Percentiles rank a stretch among this genome's conserved stretches.
Evolutionary conservation across 1,140 invertebrate species (phyloP).

Genomic region (Zaprionus kolodkinae): DNA sequence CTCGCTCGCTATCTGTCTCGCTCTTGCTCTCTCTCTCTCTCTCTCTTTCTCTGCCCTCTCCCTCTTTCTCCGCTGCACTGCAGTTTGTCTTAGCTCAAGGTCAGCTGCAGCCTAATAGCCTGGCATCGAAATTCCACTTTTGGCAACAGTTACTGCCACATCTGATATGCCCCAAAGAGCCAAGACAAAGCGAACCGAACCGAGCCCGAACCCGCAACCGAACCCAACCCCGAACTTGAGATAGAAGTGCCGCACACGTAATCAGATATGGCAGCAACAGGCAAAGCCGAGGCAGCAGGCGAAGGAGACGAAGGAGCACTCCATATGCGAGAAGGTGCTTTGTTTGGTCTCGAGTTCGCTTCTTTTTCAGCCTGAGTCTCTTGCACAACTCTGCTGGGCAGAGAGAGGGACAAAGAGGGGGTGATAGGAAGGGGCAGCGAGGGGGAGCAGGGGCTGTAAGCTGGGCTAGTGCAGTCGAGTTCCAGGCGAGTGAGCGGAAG

Average conservation of each 20-base stretch:
- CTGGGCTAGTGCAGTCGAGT: constrained; percentile 26
- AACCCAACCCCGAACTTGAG: constrained; percentile 34
- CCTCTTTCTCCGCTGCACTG: not conserved
- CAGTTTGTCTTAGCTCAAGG: constrained; percentile 35
- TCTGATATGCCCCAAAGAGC: constrained; percentile 47
- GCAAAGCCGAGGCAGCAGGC: constrained; percentile 27
- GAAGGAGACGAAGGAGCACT: not conserved
- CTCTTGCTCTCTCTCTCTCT: not conserved
- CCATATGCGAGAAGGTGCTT: constrained; percentile 61
- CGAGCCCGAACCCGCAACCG: not conserved
- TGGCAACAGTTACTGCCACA: constrained; percentile 35
- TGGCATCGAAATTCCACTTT: constrained; percentile 31
- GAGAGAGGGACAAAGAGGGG: not conserved
- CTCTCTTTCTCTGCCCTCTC: not conserved
- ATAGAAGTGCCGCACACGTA: constrained; percentile 64
- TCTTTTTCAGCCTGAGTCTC: constrained; percentile 37
- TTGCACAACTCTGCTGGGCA: constrained; percentile 5
- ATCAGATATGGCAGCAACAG: constrained; percentile 69
- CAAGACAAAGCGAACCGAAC: constrained; percentile 18
- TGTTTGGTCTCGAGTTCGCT: constrained; percentile 27
- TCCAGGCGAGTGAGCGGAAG: constrained; percentile 50
- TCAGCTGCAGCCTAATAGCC: constrained; percentile 33
- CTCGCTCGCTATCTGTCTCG: not conserved
- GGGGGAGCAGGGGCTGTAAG: not conserved
- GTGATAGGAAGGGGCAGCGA: not conserved